Percentiles rank a stretch among this genome's conserved stretches.
phyloP scores from a whole-genome alignment of 2,888 invertebrate species.

The Cremastinae sp. region DNA sequence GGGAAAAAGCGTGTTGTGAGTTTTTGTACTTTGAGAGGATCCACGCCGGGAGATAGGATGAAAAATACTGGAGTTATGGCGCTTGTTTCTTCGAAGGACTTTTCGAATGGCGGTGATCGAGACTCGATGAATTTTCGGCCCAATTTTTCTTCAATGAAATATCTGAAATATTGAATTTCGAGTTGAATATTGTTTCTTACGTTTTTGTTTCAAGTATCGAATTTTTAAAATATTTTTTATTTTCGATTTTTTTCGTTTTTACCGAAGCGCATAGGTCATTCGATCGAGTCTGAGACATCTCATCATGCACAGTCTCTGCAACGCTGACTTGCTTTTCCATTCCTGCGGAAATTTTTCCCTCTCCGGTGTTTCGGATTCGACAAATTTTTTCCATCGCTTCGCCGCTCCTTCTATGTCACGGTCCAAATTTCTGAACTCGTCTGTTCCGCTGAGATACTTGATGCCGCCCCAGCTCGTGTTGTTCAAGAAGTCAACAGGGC shows the following conservation, averaged over 20 bases:
- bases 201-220: too few species aligned
- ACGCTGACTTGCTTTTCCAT: constrained; percentile 94
- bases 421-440: constrained; percentile 91
- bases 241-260: constrained; percentile 56
- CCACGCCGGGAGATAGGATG: constrained; percentile 96
- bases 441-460: constrained; percentile 87
- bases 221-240: too few species aligned
- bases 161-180: too few species aligned
- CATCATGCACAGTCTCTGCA: constrained; percentile 96
- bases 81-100: constrained; percentile 92
- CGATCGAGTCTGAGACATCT: constrained; percentile 94
- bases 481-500: constrained; percentile 92
- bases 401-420: constrained; percentile 95
- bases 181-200: too few species aligned
- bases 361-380: constrained; percentile 95
- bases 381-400: constrained; percentile 96
- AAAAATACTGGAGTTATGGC: constrained; percentile 94
- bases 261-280: constrained; percentile 95
- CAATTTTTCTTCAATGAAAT: constrained; percentile 94
- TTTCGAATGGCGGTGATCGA: constrained; percentile 89
- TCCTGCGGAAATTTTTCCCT: constrained; percentile 96
- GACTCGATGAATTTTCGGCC: constrained; percentile 91
- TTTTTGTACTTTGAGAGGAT: constrained; percentile 89
- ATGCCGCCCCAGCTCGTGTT: constrained; percentile 92
- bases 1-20: too few species aligned